Evolutionary conservation across 2,113 vertebrate species (phyloP), one percentile per base, ranked within the genome.

Genomic region (Genyomyrus donnyi): DNA sequence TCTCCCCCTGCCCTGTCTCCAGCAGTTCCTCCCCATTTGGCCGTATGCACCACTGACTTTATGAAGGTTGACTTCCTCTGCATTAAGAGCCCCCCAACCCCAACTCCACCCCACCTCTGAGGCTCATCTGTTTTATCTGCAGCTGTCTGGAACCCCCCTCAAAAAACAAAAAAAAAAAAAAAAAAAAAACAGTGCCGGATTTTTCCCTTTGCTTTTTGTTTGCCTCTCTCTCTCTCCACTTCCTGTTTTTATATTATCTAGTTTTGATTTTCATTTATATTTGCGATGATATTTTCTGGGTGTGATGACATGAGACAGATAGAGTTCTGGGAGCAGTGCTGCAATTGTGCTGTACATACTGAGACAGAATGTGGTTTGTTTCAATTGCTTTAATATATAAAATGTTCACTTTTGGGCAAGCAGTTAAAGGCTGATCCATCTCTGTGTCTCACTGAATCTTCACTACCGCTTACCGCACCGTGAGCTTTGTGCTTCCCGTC

Each of bases 11-110:
- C 91, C 92, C 42, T 56, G 95, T 95, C 95, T 95, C 93, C 45
- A 1, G 83, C 11, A 93, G 92, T 94, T 95, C 94, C 95, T 95
- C 92, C 92, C 95, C 95, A 95, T 96, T 96, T 95, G 95, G 92
- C 91, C 91, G 85, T 85, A 17, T 89, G 90, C 90, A 91, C 91
- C 93, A 90, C 92, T 93, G 91, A 93, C 92, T 94, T 94, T 94
- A 94, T 94, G 94, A 93, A 95, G 94, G 90, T 90, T 91, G 93
- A 92, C 93, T 93, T 91, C 91, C 90, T 86, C 92, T 93, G 93
- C 92, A 84, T 39, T 84, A 84, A 84, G 80, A 45, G 39, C 66
- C 70, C 70, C 66, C 62, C 53, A 58, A 70, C 27, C 31, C 27
- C 70, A 77, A 4, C 27, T 8, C 24, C 49, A 31, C 48, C 27